A percentile compares a stretch with the other conserved stretches of the same genome.
Conservation (phyloP, 1,140 invertebrate genomes). For the Cotesia glomerata region DNA sequence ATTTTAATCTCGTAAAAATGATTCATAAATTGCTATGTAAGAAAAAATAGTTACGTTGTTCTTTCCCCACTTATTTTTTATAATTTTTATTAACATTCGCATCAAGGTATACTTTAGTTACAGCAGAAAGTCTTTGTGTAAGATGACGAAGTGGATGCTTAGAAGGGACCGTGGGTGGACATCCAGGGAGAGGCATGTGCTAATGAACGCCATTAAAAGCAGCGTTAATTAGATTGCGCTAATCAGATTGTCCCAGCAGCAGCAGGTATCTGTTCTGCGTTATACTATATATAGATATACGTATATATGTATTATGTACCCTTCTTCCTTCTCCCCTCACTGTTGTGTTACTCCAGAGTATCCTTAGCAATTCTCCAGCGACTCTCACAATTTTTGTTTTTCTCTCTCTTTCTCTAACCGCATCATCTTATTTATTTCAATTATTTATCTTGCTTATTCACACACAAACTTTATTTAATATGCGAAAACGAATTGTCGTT, state of each 20-base stretch:
- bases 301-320: not conserved
- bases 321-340: slow-evolving; percentile 30
- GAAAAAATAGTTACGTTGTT: not conserved
- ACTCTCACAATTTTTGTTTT: slow-evolving; percentile 28
- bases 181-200: slow-evolving; percentile 48
- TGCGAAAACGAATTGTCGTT: too few relatives aligned
- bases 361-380: not conserved
- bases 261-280: slow-evolving; percentile 34
- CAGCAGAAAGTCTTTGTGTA: not conserved
- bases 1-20: slow-evolving; percentile 8
- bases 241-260: slow-evolving; percentile 51
- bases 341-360: slow-evolving; percentile 17
- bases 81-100: too few relatives aligned
- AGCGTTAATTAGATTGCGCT: slow-evolving; percentile 63
- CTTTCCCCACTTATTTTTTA: too few relatives aligned
- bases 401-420: not conserved
- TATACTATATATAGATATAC: not conserved
- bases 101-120: not conserved
- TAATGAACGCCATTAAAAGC: slow-evolving; percentile 65
- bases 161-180: slow-evolving; percentile 3
- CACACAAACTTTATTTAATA: not conserved
- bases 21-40: slow-evolving; percentile 18
- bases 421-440: not conserved
- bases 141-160: not conserved
- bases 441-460: not conserved